Base-by-base conservation (phyloP, 2,113 vertebrate genomes). In the Pica pica region DNA sequence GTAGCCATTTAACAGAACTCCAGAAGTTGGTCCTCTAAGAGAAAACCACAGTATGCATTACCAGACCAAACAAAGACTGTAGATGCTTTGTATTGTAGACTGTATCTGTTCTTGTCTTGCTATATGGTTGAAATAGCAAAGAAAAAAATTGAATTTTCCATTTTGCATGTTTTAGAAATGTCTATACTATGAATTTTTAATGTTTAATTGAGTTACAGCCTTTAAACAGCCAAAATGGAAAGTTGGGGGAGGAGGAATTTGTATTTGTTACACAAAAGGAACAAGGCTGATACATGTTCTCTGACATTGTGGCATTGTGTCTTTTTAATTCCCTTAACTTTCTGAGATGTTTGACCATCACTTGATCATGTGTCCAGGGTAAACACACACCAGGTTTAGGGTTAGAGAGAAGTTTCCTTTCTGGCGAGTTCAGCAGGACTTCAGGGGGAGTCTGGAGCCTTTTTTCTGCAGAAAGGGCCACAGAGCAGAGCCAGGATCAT, bases 211-310 rank as follows among this genome's bases (percentile, higher is more conserved):
- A 79, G 27, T 64, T 85, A 39, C 11, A 75, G 17, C 13, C 50
- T 70, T 74, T 50, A 87, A 83, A 76, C 10, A 49, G 46, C 5
- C 5, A 60, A 69, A 88, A 76, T 39, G 5, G 15, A 47, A 80
- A 73, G 9, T 0, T 26, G 1, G 13, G 6, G 10, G 14, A 12
- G 20, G 13, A 2, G 3, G 5, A 1, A 35, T 18, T 46, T 12
- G 2, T 39, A 31, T 33, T 37, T 80, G 9, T 75, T 70, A 63
- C 2, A 11, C 20, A 47, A 64, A 80, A 63, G 31, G 19, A 77
- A 37, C 19, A 14, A 52, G 49, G 9, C 11, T 77, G n/a, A 83
- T 73, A 64, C 22, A 2, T 13, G 19, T 33, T 89, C 23, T 60
- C 64, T 70, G 16, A 49, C 28, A 61, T 5, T 46, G 9, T 35